These are phyloP conservation scores for Strigamia maritima DNA, from an alignment of 2,888 invertebrate genomes.

Conservation along the genomic window DNA sequence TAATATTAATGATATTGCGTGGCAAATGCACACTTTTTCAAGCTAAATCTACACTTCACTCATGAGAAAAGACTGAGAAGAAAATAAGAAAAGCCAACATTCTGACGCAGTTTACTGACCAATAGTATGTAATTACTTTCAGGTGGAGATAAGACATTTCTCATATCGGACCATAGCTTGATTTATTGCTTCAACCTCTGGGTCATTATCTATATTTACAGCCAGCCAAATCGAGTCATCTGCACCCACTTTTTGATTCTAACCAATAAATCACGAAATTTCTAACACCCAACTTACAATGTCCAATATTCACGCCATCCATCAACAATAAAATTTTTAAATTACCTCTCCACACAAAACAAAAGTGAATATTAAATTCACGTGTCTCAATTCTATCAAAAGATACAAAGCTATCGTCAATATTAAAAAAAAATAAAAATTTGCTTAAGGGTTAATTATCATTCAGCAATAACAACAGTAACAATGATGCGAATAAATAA, in stretches of 20 bases:
- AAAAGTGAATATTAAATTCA: too few relatives aligned
- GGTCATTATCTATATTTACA: constrained; percentile 18
- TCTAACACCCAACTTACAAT: not conserved
- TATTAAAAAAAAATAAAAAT: too few relatives aligned
- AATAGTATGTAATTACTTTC: constrained; percentile 22
- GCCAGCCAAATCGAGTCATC: constrained; percentile 15
- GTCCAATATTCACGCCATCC: not conserved
- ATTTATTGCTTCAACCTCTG: constrained; percentile 30
- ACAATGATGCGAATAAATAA: too few relatives aligned
- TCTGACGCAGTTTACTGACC: constrained; percentile 13
- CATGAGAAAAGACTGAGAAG: not conserved
- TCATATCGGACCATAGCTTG: not conserved
- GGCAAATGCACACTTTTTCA: not conserved
- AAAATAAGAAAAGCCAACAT: not conserved
- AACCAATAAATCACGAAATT: constrained; percentile 15
- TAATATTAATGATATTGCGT: constrained; percentile 25
- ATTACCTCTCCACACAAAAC: too few relatives aligned
- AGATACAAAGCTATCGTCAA: too few relatives aligned
- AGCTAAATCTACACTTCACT: not conserved
- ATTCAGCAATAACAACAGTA: too few relatives aligned
- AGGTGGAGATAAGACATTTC: constrained; percentile 20
- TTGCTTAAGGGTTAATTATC: too few relatives aligned
- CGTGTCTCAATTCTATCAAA: too few relatives aligned
- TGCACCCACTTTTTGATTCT: constrained; percentile 15
- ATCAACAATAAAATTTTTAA: not conserved